phyloP scores from a whole-genome alignment of 1,140 invertebrate species.

The Meloidogyne exigua region DNA sequence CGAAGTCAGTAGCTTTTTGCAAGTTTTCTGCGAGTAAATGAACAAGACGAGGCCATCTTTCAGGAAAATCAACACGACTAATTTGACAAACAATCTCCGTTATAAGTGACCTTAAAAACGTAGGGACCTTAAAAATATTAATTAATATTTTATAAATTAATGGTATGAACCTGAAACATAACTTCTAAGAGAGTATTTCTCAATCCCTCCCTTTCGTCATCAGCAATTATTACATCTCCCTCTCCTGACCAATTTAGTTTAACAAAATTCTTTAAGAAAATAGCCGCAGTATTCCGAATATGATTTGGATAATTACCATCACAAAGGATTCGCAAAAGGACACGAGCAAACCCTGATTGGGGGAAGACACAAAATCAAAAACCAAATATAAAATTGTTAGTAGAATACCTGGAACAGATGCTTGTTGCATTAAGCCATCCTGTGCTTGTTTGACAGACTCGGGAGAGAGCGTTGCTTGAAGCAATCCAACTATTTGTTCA shows the following conservation, averaged over 20 bases:
- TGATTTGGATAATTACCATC: slow-evolving; percentile 27
- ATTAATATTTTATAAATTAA: neutral
- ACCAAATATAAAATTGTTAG: no score
- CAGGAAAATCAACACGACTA: slow-evolving; percentile 40
- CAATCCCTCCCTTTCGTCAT: slow-evolving; percentile 33
- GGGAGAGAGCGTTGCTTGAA: slow-evolving; percentile 16
- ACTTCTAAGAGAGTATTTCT: slow-evolving; percentile 30
- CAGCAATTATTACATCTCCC: slow-evolving; percentile 33
- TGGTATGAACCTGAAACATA: slow-evolving; percentile 29
- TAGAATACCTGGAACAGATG: slow-evolving; percentile 15
- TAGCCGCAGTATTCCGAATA: slow-evolving; percentile 49
- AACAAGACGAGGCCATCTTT: slow-evolving; percentile 37
- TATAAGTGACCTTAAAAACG: slow-evolving; percentile 30
- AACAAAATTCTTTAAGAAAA: slow-evolving; percentile 50
- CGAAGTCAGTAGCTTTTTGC: slow-evolving; percentile 31
- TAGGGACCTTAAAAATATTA: slow-evolving; percentile 8
- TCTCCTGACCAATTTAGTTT: slow-evolving; percentile 41
- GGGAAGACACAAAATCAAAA: slow-evolving; percentile 53
- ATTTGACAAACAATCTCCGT: slow-evolving; percentile 45
- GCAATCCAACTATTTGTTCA: slow-evolving; percentile 19
- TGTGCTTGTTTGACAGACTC: slow-evolving; percentile 24
- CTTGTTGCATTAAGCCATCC: slow-evolving; percentile 7
- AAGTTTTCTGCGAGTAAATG: slow-evolving; percentile 32
- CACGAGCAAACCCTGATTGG: slow-evolving; percentile 23
- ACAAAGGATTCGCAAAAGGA: slow-evolving; percentile 14